Percentiles rank a stretch among this genome's conserved stretches.
Conservation (phyloP, 2,797 vertebrate genomes). For the Sandelia bainsii region DNA sequence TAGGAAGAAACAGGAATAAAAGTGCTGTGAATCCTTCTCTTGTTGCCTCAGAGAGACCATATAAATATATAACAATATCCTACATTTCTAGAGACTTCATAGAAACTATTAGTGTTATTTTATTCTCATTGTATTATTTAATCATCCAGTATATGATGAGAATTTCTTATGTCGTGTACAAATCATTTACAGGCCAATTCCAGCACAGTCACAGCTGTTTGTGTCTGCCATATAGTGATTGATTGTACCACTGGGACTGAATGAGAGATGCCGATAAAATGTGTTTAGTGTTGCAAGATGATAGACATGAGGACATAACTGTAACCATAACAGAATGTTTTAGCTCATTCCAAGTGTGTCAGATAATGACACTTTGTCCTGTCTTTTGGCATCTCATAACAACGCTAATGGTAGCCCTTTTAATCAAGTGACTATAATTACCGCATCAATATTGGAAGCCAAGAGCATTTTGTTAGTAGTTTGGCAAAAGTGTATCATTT, state of each 20-base stretch:
- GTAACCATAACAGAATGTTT: no score
- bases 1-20: no score
- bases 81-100: background rate
- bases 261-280: slow-evolving; percentile 5
- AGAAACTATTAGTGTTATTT: background rate
- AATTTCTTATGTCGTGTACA: background rate
- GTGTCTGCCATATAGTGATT: slow-evolving; percentile 16
- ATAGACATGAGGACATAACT: slow-evolving; percentile 1
- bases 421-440: no score
- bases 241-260: slow-evolving; percentile 19
- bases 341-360: no score
- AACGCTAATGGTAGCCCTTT: no score
- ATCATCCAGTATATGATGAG: background rate
- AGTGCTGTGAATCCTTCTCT: background rate
- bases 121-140: background rate
- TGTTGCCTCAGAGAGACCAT: background rate
- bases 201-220: slow-evolving; percentile 19
- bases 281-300: background rate
- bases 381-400: no score
- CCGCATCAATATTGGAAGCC: no score
- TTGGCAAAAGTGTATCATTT: no score
- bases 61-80: background rate
- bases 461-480: no score
- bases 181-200: slow-evolving; percentile 14
- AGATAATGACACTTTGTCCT: no score